Conservation (phyloP, 2,888 invertebrate genomes). For the Pristionchus fissidentatus region DNA sequence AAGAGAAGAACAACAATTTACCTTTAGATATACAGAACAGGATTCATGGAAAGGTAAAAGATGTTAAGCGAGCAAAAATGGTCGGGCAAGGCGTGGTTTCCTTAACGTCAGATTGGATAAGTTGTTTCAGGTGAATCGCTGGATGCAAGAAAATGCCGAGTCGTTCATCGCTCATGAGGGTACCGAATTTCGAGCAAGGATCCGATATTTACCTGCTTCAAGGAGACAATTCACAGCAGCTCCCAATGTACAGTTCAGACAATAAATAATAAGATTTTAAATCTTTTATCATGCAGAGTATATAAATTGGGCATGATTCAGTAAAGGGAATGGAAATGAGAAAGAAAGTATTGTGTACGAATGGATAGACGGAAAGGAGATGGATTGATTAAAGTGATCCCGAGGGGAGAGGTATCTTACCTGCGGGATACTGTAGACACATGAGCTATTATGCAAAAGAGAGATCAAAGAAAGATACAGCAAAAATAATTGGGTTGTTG, state of each 20-base stretch:
- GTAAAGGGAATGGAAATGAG: not conserved
- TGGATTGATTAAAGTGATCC: slow-evolving; percentile 28
- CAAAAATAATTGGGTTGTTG: not conserved
- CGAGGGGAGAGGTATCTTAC: slow-evolving; percentile 29
- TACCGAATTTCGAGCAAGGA: slow-evolving; percentile 37
- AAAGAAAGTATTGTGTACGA: not conserved
- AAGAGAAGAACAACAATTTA: slow-evolving; percentile 31
- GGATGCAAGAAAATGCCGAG: slow-evolving; percentile 44
- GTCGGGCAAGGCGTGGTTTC: no score
- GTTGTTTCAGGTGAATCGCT: not conserved
- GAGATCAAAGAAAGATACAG: slow-evolving; percentile 11
- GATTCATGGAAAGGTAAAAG: slow-evolving; percentile 41
- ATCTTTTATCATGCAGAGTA: slow-evolving; percentile 37
- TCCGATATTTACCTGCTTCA: slow-evolving; percentile 24
- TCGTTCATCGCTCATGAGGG: slow-evolving; percentile 26
- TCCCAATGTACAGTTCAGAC: slow-evolving; percentile 4
- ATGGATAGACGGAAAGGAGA: not conserved
- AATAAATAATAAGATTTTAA: slow-evolving; percentile 1
- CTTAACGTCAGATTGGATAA: no score
- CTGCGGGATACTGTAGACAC: slow-evolving; percentile 34
- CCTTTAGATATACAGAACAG: not conserved
- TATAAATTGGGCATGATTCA: slow-evolving; percentile 7
- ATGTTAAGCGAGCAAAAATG: no score
- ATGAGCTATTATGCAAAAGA: slow-evolving; percentile 29
- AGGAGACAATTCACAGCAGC: slow-evolving; percentile 31